Base-by-base conservation (phyloP, 2,888 invertebrate species). In the Venusia cambrica region DNA sequence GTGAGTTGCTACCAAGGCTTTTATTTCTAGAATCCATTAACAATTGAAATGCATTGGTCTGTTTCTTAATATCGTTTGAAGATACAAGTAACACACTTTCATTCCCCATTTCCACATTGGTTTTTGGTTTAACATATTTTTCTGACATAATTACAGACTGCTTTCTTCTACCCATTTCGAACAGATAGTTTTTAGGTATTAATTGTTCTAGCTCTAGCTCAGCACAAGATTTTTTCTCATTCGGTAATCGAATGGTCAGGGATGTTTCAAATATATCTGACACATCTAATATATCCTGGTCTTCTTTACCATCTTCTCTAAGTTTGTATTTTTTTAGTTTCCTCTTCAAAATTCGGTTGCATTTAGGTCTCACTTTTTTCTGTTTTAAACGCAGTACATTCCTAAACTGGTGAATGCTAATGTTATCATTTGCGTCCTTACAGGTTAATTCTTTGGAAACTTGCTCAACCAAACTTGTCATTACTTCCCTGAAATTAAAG, bases 1-100 rank as follows among this genome's bases (percentile, higher is more conserved):
- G 89, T 10, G 90, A 89, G 71, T 92, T 92, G 9, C 73, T 69
- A 1, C 92, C 92, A 42, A 92, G 88, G 25, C 84, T 83, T 62
- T 90, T 91, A 58, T 90, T 89, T 45, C 92, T 81, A 7, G 90
- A 90, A 46, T 90, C 90, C 92, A 92, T 92, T 78, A 92, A 80
- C 13, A 92, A 61, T 55, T 90, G 80, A 66, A 92, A 92, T 15
- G 90, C 92, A 85, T 92, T 73, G 31, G 67, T 77, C 45, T 77
- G 67, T 42, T 71, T 77, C 42, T 62, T 74, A 10, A 67, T 67
- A 38, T 69, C 57, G 11, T 45, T 35, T 13, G 39, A 17, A 14
- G 39, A 43, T 27, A 49, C 26, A 22, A 38, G 32, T 14, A 36
- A 6, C n/a, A 21, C 4, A 7, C 28, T 26, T 20, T 26, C 24